Evolutionary conservation across 2,888 invertebrate genomes (phyloP), one percentile per base, ranked within the genome.

Genomic region (Allolobophora icterica): DNA sequence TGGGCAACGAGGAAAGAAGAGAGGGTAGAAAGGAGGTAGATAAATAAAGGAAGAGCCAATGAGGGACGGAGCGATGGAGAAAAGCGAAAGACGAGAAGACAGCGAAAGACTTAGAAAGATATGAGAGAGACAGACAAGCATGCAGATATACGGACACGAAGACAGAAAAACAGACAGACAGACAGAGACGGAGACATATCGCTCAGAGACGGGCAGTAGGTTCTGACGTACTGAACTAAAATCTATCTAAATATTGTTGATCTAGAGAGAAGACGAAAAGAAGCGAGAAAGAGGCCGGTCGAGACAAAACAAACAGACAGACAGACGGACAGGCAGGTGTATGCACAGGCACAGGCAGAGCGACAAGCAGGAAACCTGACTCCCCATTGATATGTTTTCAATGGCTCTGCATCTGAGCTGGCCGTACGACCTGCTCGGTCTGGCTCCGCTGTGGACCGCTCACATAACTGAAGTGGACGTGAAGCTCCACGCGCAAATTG

Each of bases 171-270:
- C 0, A 71, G 30, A 17, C 30, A 71, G 71, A 71, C 71, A 71
- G 30, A 58, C 58, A 71, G 52, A 52, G 52, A 52, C 8, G 11
- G 30, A 71, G 71, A 71, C 71, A 71, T 8, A 71, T 71, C 30
- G 71, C 71, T 71, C 30, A 71, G 71, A 71, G 71, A 71, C 71
- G 71, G 11, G 71, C 71, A n/a, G 71, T n/a, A n/a, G 13, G 30
- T n/a, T 71, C 71, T 71, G 71, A 71, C 71, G 71, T 71, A 71
- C 71, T 71, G 71, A n/a, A 71, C 71, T 71, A 30, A 71, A 71
- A 71, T 71, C 71, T 71, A 71, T 71, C 71, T 71, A 71, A 71
- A 71, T 71, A 71, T 71, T 71, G 71, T 71, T 71, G 71, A 71
- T 71, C 71, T 71, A 71, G 71, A 71, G n/a, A 71, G 71, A 71